Evolutionary conservation across 2,797 vertebrate species (phyloP).

Genomic region (Neosilurus mollespiculum): DNA sequence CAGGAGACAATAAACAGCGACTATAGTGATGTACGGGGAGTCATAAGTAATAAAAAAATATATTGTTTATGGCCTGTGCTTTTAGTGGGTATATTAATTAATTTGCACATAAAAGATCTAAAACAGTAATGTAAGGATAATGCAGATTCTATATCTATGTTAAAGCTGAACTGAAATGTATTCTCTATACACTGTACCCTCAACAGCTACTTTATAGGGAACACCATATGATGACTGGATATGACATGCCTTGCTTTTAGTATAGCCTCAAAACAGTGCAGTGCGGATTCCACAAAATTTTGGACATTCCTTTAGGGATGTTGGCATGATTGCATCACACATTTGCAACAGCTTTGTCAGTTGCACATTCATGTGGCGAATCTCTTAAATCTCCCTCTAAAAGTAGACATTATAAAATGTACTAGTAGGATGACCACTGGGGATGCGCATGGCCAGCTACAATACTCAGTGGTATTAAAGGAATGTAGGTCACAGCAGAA

Average conservation of each 20-base stretch:
- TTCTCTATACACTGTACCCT: not conserved
- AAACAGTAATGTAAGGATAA: too few relatives aligned
- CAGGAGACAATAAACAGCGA: not conserved
- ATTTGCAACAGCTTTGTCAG: not conserved
- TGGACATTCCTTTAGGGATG: not conserved
- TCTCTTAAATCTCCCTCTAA: not conserved
- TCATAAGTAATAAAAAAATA: not conserved
- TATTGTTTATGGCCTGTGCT: not conserved
- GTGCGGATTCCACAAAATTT: not conserved
- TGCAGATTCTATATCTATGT: not conserved
- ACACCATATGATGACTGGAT: not conserved
- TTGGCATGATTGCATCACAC: not conserved
- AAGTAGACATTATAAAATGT: not conserved
- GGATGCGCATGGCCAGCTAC: not conserved
- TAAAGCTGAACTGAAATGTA: not conserved
- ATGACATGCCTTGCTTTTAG: not conserved
- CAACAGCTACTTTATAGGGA: not conserved
- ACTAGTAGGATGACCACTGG: not conserved
- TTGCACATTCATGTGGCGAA: not conserved
- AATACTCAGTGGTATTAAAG: not conserved
- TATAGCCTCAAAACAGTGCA: too few relatives aligned
- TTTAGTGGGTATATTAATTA: slow-evolving; percentile 5
- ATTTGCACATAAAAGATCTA: not conserved
- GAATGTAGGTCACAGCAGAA: not conserved
- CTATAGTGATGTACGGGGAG: not conserved